phyloP scores from a whole-genome alignment of 2,797 vertebrate species.

The Lepidocolaptes lacrymiger region DNA sequence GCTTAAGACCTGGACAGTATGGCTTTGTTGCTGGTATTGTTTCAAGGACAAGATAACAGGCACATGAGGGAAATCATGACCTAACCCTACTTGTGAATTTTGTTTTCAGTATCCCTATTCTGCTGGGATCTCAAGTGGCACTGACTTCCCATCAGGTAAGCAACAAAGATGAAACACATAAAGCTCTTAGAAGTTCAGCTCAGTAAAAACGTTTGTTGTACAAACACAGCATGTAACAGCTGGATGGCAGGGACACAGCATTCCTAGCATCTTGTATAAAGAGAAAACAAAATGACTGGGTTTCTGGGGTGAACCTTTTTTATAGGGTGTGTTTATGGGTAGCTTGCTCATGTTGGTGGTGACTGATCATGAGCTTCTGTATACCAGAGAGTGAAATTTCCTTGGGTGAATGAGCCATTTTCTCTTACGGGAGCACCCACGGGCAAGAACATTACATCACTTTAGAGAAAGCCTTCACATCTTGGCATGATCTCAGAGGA shows the following conservation, averaged over 20 bases:
- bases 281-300: background rate
- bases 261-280: background rate
- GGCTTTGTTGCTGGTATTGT: background rate
- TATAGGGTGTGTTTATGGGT: background rate
- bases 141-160: conserved; percentile 37
- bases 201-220: background rate
- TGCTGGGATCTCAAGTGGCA: background rate
- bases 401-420: background rate
- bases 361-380: background rate
- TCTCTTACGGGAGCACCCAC: background rate
- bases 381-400: background rate
- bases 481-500: background rate
- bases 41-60: background rate
- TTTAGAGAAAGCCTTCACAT: background rate
- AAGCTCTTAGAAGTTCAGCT: background rate
- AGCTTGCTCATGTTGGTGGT: background rate
- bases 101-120: conserved; percentile 39
- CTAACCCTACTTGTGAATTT: background rate
- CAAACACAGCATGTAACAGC: accelerated
- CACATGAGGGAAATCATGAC: background rate
- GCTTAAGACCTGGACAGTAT: background rate
- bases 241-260: background rate
- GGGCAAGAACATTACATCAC: background rate
- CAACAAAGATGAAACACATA: background rate
- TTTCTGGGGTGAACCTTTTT: background rate